These are phyloP conservation scores for Astyanax mexicanus DNA, from an alignment of 2,797 vertebrate genomes.

Conservation along the genomic window DNA sequence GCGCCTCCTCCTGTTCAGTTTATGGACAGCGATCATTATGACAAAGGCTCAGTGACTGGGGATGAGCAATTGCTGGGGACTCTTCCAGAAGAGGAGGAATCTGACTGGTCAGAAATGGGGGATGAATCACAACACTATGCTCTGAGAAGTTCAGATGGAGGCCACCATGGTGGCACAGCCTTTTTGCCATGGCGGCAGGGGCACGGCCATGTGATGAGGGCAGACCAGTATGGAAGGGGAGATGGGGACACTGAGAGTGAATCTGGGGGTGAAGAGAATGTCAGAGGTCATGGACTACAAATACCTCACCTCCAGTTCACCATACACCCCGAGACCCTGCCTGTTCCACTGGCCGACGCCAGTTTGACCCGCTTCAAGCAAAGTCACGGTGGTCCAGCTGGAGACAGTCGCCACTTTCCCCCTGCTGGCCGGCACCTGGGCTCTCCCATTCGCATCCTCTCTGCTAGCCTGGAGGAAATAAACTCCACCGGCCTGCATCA, in stretches of 20 bases:
- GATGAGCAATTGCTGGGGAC: slow-evolving; percentile 75
- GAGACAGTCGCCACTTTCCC: slow-evolving; percentile 62
- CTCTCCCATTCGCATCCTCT: slow-evolving; percentile 74
- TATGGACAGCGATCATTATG: slow-evolving; percentile 73
- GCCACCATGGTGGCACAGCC: slow-evolving; percentile 41
- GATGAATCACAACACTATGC: slow-evolving; percentile 70
- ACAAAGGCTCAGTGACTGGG: slow-evolving; percentile 56
- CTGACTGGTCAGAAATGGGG: slow-evolving; percentile 81
- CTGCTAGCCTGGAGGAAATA: slow-evolving; percentile 78
- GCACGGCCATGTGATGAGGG: slow-evolving; percentile 36
- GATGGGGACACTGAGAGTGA: slow-evolving; percentile 72
- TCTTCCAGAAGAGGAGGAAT: slow-evolving; percentile 80
- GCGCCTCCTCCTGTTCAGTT: slow-evolving; percentile 77
- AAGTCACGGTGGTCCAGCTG: slow-evolving; percentile 28
- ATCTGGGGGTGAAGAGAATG: slow-evolving; percentile 68
- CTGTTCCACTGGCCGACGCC: slow-evolving; percentile 32
- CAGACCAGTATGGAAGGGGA: slow-evolving; percentile 42
- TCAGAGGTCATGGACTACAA: slow-evolving; percentile 54
- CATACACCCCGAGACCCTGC: slow-evolving; percentile 67
- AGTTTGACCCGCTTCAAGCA: slow-evolving; percentile 49
- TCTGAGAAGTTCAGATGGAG: slow-evolving; percentile 60
- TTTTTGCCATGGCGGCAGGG: slow-evolving; percentile 65
- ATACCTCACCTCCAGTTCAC: slow-evolving; percentile 77
- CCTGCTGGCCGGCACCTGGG: slow-evolving; percentile 57
- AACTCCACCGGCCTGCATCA: slow-evolving; percentile 58